Evolutionary conservation across 2,888 invertebrate genomes (phyloP).

Genomic region (Chymomyza procnemis): DNA sequence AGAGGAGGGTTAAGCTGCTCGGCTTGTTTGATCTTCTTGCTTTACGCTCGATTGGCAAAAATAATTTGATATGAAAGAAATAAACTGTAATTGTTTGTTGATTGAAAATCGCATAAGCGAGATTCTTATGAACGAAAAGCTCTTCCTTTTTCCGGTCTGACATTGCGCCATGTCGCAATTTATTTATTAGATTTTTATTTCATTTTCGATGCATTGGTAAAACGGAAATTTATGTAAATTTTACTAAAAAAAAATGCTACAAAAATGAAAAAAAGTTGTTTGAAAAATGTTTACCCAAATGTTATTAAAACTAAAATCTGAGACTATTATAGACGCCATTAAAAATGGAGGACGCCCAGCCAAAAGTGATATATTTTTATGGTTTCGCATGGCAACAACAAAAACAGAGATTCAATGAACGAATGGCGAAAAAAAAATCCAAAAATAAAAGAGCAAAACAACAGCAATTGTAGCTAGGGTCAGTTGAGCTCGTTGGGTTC

Average conservation of each 20-base stretch:
- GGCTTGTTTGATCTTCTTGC: conserved; percentile 62
- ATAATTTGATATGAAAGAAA: conserved; percentile 72
- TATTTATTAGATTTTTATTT: conserved; percentile 40
- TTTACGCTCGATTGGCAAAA: conserved; percentile 72
- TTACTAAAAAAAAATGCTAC: neutral
- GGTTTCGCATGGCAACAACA: conserved; percentile 22
- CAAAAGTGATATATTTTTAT: conserved; percentile 57
- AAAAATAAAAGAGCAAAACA: conserved; percentile 39
- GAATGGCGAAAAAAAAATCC: conserved; percentile 3
- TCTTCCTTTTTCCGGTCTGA: neutral
- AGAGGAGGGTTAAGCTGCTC: neutral
- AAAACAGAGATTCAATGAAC: neutral
- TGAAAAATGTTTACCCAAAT: conserved; percentile 34
- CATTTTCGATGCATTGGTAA: conserved; percentile 5
- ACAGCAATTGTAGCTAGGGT: conserved; percentile 36
- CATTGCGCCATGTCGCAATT: conserved; percentile 9
- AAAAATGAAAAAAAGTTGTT: neutral
- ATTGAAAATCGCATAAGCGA: conserved; percentile 57
- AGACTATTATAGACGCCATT: neutral
- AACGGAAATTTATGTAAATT: neutral
- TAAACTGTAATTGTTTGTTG: conserved; percentile 73
- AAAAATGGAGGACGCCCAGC: conserved; percentile 18
- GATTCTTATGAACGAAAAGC: neutral
- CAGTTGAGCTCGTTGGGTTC: conserved; percentile 37
- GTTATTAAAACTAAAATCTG: conserved; percentile 50